Base-by-base conservation (phyloP, 2,888 invertebrate species). In the Eurytoma californica region DNA sequence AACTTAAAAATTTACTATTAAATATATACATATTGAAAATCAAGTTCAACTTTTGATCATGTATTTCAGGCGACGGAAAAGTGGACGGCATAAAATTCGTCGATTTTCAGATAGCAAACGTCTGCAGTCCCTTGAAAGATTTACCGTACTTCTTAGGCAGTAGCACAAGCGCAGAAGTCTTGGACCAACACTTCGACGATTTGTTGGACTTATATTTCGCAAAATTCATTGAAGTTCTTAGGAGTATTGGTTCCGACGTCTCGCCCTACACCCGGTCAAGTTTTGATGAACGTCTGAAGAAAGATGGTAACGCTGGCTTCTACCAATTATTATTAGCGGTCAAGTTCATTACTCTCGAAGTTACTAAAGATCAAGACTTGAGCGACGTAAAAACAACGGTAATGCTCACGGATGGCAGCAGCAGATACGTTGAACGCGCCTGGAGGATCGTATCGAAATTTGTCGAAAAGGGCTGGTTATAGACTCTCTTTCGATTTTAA, bases 101-200 rank as follows among this genome's bases (percentile, higher is more conserved):
- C 0, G 94, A 94, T 84, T 92, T 93, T 76, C 94, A 94, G 86
- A 89, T 93, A 28, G 91, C 92, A 47, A 86, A 91, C 14, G 92
- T 92, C 73, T 88, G 91, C 55, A 92, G 92, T 4, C 88, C 92
- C 3, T 82, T 91, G 0, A 90, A 91, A 28, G 94, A 94, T 85
- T 83, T 94, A 13, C 85, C 92, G 0, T 93, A 93, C 82, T 91
- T 93, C 72, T 76, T 94, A 9, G 91, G 92, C 39, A 91, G 92
- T 0, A 93, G 93, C 82, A 90, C 92, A 2, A 88, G 90, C 2
- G 87, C 89, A 3, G 83, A 86, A 0, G 88, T 92, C 0, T 83
- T 92, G 3, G 91, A 91, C 1, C 83, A 91, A 24, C 88, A 92
- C 79, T 89, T 90, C 68, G 91, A 93, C 3, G 89, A 91, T 7